Conservation (phyloP, 2,113 vertebrate genomes). For the Varanus komodoensis region DNA sequence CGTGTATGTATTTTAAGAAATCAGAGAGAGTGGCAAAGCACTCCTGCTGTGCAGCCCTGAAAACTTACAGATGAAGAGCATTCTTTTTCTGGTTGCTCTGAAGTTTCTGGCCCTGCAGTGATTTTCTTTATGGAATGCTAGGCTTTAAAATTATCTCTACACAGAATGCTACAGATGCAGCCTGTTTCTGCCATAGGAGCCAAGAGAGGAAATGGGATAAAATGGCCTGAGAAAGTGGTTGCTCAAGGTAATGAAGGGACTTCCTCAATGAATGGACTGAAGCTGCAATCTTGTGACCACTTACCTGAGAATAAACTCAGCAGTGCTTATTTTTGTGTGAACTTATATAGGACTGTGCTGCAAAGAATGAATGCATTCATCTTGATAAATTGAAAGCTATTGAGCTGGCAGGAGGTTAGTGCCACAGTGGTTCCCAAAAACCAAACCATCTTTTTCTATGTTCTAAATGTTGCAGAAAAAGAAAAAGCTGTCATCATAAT, state of each 20-base stretch:
- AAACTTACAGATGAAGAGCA: background rate
- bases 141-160: slow-evolving; percentile 33
- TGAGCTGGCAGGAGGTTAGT: too few relatives aligned
- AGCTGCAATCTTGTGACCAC: too few relatives aligned
- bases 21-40: accelerated
- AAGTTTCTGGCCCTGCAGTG: background rate
- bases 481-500: background rate
- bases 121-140: slow-evolving; percentile 43
- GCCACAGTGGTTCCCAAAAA: background rate
- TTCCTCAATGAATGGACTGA: background rate
- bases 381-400: background rate
- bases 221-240: background rate
- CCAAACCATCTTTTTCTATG: background rate
- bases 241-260: background rate
- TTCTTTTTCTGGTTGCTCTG: slow-evolving; percentile 34
- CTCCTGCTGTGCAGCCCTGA: accelerated
- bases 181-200: slow-evolving; percentile 11
- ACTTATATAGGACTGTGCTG: background rate
- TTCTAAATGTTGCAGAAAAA: background rate
- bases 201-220: background rate
- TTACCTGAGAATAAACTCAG: background rate
- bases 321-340: background rate
- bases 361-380: background rate
- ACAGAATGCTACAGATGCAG: background rate
- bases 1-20: slow-evolving; percentile 40